These are phyloP conservation scores for Linyphia triangularis DNA, from an alignment of 2,888 invertebrate genomes.

Conservation along the genomic window DNA sequence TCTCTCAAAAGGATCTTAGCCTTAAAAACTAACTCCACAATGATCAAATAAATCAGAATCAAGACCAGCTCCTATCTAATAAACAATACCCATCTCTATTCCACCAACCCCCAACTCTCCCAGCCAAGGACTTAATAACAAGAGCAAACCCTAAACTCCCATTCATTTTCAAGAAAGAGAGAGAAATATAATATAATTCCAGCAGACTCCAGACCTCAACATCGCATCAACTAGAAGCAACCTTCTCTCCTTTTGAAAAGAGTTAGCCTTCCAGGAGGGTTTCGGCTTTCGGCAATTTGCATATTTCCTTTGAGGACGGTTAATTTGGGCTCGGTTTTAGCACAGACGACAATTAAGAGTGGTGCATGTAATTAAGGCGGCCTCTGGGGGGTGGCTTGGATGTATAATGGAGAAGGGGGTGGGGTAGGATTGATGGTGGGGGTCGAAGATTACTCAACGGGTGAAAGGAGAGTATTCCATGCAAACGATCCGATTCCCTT, in stretches of 20 bases:
- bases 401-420: slow-evolving; percentile 51
- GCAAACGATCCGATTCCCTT: slow-evolving; percentile 69
- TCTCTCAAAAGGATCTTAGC: no score
- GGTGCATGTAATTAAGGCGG: slow-evolving; percentile 69
- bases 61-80: neutral
- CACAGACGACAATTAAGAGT: slow-evolving; percentile 67
- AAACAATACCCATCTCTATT: neutral
- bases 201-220: slow-evolving; percentile 59
- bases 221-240: slow-evolving; percentile 62
- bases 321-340: slow-evolving; percentile 69
- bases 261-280: slow-evolving; percentile 38
- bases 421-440: slow-evolving; percentile 55
- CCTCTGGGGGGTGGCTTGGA: slow-evolving; percentile 10
- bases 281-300: slow-evolving; percentile 73
- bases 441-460: slow-evolving; percentile 69
- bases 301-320: slow-evolving; percentile 73
- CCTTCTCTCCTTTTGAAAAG: slow-evolving; percentile 40
- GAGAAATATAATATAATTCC: slow-evolving; percentile 51
- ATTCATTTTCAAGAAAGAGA: slow-evolving; percentile 34
- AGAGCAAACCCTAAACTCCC: slow-evolving; percentile 32
- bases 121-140: slow-evolving; percentile 39
- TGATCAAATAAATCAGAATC: no score
- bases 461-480: slow-evolving; percentile 64
- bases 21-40: no score
- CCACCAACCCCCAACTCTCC: slow-evolving; percentile 4